phyloP scores from a whole-genome alignment of 2,113 vertebrate species.

The Epinephelus moara region DNA sequence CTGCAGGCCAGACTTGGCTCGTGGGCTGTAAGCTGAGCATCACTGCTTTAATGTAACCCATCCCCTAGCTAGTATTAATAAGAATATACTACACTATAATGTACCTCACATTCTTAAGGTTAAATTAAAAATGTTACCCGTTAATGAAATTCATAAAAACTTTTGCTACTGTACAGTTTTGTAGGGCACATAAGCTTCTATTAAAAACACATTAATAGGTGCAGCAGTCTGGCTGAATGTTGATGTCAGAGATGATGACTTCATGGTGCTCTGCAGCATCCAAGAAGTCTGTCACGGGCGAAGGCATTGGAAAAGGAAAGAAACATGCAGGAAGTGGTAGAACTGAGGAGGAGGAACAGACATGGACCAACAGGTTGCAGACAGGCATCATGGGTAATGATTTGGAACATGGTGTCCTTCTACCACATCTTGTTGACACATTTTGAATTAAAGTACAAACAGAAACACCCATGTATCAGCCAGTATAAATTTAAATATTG shows the following conservation, averaged over 20 bases:
- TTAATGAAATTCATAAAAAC: neutral
- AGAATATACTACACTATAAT: too few relatives aligned
- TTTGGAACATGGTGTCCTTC: neutral
- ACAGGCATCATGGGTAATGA: neutral
- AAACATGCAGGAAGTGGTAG: neutral
- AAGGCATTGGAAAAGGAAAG: conserved; percentile 23
- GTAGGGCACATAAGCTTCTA: too few relatives aligned
- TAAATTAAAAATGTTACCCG: neutral
- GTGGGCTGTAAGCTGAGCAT: too few relatives aligned
- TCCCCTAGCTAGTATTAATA: too few relatives aligned
- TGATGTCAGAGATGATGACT: conserved; percentile 60
- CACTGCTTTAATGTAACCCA: too few relatives aligned
- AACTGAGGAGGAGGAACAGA: neutral
- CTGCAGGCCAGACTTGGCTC: too few relatives aligned
- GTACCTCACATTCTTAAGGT: neutral
- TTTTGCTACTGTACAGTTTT: neutral
- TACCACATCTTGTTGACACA: neutral
- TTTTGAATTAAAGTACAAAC: neutral
- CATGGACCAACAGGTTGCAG: neutral
- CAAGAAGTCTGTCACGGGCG: conserved; percentile 27
- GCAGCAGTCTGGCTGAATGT: neutral
- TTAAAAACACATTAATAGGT: neutral
- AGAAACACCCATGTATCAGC: too few relatives aligned
- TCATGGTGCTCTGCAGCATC: conserved; percentile 52
- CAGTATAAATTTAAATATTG: neutral